A percentile compares a stretch with the other conserved stretches of the same genome.
Evolutionary conservation across 2,888 invertebrate genomes (phyloP).

Genomic region (Brachyptera putata): DNA sequence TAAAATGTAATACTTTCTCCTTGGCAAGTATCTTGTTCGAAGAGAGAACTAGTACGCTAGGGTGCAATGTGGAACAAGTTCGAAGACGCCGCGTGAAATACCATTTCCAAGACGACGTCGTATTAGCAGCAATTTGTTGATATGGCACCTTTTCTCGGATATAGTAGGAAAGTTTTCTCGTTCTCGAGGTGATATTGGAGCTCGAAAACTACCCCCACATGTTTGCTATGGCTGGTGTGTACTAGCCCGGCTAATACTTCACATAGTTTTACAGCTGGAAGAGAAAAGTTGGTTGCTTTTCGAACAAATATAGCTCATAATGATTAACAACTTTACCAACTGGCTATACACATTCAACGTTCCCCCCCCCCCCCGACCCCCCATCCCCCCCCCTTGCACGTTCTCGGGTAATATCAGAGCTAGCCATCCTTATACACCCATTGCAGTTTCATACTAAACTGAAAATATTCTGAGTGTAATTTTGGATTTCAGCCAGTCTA

Average conservation of each 20-base stretch:
- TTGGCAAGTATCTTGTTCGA: not conserved
- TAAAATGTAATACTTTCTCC: not conserved
- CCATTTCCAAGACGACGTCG: not conserved
- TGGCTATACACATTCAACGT: not conserved
- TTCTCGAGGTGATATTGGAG: slow-evolving; percentile 11
- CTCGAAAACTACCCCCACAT: slow-evolving; percentile 9
- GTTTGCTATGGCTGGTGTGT: too few relatives aligned
- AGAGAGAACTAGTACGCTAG: too few relatives aligned
- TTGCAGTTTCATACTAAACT: not conserved
- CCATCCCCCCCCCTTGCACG: not conserved
- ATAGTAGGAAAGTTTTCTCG: slow-evolving; percentile 20
- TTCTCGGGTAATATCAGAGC: not conserved
- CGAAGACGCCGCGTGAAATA: not conserved
- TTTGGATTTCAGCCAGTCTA: slow-evolving; percentile 14
- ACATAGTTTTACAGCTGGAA: slow-evolving; percentile 14
- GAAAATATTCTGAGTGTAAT: not conserved
- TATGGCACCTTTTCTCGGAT: slow-evolving; percentile 14
- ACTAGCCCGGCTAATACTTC: slow-evolving; percentile 2
- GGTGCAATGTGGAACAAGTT: too few relatives aligned
- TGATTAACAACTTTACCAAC: slow-evolving; percentile 18
- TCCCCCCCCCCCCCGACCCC: not conserved
- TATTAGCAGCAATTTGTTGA: slow-evolving; percentile 9
- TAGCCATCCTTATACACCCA: not conserved
- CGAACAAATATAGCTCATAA: slow-evolving; percentile 18
- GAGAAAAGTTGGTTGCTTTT: not conserved